Evolutionary conservation across 2,797 vertebrate species (phyloP), one percentile per base, ranked within the genome.

Genomic region (Nyctalus aviator): DNA sequence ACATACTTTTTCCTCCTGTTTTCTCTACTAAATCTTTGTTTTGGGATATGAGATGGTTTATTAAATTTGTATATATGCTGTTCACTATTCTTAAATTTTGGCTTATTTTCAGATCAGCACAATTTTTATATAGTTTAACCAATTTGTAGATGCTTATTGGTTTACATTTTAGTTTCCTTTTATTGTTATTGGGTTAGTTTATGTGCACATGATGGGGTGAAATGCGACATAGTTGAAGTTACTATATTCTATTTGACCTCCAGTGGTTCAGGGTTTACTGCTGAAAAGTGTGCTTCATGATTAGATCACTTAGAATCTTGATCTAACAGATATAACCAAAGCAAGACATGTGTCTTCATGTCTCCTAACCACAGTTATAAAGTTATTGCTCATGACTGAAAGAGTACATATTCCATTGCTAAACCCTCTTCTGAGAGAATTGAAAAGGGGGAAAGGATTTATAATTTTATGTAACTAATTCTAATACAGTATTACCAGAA

Each of bases 21-120:
- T 48, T 12, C 44, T 50, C 20, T 79, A 50, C 41, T n/a, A 86
- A 86, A 59, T 50, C 20, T 93, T 91, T 91, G 78, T 50, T 93
- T 35, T 41, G 87, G 5, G 2, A 27, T 57, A 48, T 68, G 59
- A 82, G 30, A 53, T 69, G 4, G 3, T 72, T 46, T 89, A 2
- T 62, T 81, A 17, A 27, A 37, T 84, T 66, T 72, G 21, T 69
- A 48, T 84, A 12, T 62, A 25, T 68, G 30, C 14, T 62, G 27
- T 50, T 64, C 30, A 86, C 25, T 48, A 13, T 46, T 14, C 21
- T 75, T 77, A 48, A 30, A 77, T 41, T 64, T 77, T 53, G 35
- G n/a, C n/a, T 83, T 64, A 37, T 71, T 88, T n/a, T 69, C 32
- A 64, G 5, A 37, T 57, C 35, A 32, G 9, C 48, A 12, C 0